Base-by-base conservation (phyloP, 2,797 vertebrate genomes). In the Neosilurus hyrtlii region DNA sequence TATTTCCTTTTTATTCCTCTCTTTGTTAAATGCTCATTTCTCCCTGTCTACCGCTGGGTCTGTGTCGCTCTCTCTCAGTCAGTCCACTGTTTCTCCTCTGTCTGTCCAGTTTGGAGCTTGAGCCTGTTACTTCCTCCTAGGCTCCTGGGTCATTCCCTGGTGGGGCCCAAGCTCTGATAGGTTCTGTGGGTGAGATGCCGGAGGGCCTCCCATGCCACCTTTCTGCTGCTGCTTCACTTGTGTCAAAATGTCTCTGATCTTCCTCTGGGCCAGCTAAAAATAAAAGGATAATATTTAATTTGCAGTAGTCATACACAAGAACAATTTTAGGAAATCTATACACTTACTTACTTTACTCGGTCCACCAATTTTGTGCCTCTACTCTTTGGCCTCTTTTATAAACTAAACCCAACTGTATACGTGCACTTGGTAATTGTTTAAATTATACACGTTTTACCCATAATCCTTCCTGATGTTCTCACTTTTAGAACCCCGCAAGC, bases 141-240 rank as follows among this genome's bases (percentile, higher is more conserved):
- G 88, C 2, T 89, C 93, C 88, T 93, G 93, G 86, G 89, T 86
- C 90, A 91, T 84, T 87, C 90, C 90, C 86, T 91, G 91, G 30
- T 93, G 87, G 9, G 91, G 84, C 86, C 90, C 91, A 89, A 91
- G 89, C 84, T 94, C 93, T 82, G 95, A 92, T 93, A 95, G 89
- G 89, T 89, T 91, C 84, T 93, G 92, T 2, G 91, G 90, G 35
- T 92, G 87, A 0, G 92, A 84, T 20, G 89, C 70, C 73, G 93
- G 94, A 67, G 94, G 77, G 90, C 68, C 86, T 86, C 94, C 94
- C 90, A 92, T 91, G 59, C 95, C 94, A 68, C 95, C 96, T 89
- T 97, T 97, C 93, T 98, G 97, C 83, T 97, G 95, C 90, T 96
- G 96, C 88, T 96, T 97, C 80, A 97, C 96, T 92, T 98, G 97